phyloP scores from a whole-genome alignment of 2,113 vertebrate species.

The Ciconia maguari region DNA sequence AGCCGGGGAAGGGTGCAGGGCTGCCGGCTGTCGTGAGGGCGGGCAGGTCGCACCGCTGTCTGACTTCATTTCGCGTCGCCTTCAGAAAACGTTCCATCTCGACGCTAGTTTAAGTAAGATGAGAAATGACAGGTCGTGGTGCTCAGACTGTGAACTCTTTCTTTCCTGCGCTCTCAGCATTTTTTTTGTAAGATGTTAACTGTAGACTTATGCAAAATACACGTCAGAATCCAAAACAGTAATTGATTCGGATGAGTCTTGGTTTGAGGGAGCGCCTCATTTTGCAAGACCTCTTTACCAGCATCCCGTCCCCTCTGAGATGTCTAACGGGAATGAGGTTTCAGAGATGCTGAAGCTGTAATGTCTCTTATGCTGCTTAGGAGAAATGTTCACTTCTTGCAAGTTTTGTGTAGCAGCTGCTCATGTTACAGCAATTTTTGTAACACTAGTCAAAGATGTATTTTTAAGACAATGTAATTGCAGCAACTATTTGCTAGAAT shows the following conservation, averaged over 20 bases:
- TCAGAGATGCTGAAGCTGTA: not conserved
- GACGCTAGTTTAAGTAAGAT: not conserved
- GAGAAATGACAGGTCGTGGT: not conserved
- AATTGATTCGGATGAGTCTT: not conserved
- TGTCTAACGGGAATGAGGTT: not conserved
- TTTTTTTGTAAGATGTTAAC: not conserved
- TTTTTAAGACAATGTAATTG: not conserved
- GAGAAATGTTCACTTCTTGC: conserved; percentile 27
- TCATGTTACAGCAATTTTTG: not conserved
- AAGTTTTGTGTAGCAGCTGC: not conserved
- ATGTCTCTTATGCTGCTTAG: not conserved
- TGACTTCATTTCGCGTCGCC: not conserved
- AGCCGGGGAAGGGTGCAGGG: not conserved
- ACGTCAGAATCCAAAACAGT: not conserved
- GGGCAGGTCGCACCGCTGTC: fast-evolving
- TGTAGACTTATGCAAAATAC: not conserved
- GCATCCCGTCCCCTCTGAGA: not conserved
- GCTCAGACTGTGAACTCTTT: not conserved
- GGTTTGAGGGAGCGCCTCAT: not conserved
- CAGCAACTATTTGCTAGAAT: not conserved
- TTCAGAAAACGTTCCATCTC: not conserved
- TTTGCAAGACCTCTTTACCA: not conserved
- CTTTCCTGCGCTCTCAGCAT: not conserved
- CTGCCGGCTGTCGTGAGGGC: not conserved
- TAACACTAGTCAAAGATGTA: not conserved